Evolutionary conservation across 92 coral and sea anemone genomes (phyloP).

Genomic region (Palythoa grandiflora): DNA sequence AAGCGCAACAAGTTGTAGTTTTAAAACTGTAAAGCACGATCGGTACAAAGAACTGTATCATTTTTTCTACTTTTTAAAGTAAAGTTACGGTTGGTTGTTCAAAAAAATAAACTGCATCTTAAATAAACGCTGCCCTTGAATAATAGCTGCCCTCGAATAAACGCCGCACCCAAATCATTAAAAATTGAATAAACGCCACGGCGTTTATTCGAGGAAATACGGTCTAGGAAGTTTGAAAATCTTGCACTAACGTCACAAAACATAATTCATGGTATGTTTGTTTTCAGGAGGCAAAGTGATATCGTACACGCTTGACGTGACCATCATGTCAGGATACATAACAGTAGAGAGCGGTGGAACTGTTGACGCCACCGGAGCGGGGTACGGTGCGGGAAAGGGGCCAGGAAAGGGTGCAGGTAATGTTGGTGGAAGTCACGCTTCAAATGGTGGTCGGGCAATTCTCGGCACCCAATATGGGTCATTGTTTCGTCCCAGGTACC

Average conservation of each 20-base stretch:
- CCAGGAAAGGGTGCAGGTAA: conserved; percentile 71
- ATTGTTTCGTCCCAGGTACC: conserved; percentile 54
- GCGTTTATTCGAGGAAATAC: no score
- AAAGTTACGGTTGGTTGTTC: no score
- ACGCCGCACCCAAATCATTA: no score
- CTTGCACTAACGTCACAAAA: neutral
- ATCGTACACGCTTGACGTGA: conserved; percentile 57
- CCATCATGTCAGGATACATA: conserved; percentile 45
- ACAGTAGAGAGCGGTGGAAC: conserved; percentile 68
- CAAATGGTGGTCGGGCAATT: conserved; percentile 65
- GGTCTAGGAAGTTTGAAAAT: no score
- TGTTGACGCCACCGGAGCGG: conserved; percentile 68
- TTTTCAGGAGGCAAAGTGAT: conserved; percentile 60
- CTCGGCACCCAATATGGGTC: conserved; percentile 66
- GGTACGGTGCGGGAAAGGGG: conserved; percentile 64
- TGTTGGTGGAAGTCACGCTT: conserved; percentile 69
- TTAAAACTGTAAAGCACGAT: no score
- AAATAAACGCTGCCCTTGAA: no score
- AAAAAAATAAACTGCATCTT: no score
- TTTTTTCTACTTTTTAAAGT: no score
- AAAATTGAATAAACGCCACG: no score
- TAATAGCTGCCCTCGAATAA: no score
- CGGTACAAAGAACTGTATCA: no score
- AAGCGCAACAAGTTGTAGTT: no score
- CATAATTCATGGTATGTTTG: neutral